These are phyloP conservation scores for Molorchus minor DNA, from an alignment of 2,888 invertebrate genomes.

Conservation along the genomic window DNA sequence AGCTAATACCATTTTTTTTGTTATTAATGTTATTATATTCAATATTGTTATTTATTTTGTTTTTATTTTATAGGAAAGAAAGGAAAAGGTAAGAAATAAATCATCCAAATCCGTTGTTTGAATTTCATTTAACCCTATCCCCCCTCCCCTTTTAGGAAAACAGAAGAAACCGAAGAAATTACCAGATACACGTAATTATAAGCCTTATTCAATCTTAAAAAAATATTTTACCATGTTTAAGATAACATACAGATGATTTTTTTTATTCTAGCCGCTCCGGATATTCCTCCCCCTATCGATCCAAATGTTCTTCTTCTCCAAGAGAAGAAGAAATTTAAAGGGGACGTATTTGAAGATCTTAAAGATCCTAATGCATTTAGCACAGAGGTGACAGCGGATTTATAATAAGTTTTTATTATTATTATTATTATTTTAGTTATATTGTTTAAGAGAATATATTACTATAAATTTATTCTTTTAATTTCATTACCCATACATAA, in stretches of 20 bases:
- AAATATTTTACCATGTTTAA: no score
- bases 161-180: background rate
- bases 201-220: background rate
- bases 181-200: background rate
- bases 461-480: no score
- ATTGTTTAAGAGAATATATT: no score
- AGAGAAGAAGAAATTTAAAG: constrained; percentile 23
- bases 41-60: background rate
- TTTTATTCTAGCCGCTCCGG: constrained; percentile 3
- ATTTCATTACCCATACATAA: no score
- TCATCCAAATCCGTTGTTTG: background rate
- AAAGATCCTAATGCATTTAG: constrained; percentile 33
- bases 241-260: no score
- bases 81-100: constrained; percentile 30
- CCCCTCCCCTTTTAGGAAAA: constrained; percentile 17
- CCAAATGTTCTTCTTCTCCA: constrained; percentile 5
- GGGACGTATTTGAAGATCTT: constrained; percentile 25
- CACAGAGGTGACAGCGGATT: constrained; percentile 49
- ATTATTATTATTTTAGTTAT: no score
- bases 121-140: background rate
- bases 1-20: no score
- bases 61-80: constrained; percentile 22
- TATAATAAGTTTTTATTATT: no score
- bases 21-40: no score
- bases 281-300: constrained; percentile 5